Percentiles rank a stretch among this genome's conserved stretches.
Evolutionary conservation across 2,888 invertebrate species (phyloP).

Genomic region (Phyllotreta cruciferae): DNA sequence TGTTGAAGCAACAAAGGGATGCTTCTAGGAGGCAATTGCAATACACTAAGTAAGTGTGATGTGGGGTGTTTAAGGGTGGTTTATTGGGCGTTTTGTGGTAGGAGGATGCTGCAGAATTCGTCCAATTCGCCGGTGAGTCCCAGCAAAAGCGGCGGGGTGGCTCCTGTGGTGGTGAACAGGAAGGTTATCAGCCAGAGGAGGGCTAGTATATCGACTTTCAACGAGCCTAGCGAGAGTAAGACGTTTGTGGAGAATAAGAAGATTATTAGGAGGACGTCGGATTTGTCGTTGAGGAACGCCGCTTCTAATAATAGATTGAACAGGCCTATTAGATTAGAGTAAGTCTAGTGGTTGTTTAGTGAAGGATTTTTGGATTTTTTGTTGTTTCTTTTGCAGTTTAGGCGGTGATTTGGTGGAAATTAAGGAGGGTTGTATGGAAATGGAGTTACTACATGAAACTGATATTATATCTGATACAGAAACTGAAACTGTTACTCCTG

Average conservation of each 20-base stretch:
- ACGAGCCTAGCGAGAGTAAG: constrained; percentile 48
- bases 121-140: constrained; percentile 41
- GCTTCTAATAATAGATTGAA: constrained; percentile 51
- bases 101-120: constrained; percentile 53
- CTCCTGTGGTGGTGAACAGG: constrained; percentile 35
- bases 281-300: constrained; percentile 52
- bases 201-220: constrained; percentile 65
- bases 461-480: constrained; percentile 29
- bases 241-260: constrained; percentile 41
- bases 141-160: constrained; percentile 24
- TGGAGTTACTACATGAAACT: constrained; percentile 36
- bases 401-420: constrained; percentile 58
- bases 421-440: constrained; percentile 51
- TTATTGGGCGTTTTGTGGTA: constrained; percentile 41
- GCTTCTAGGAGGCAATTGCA: constrained; percentile 65
- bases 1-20: constrained; percentile 64
- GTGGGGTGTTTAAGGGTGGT: neutral
- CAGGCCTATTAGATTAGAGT: constrained; percentile 60
- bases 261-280: constrained; percentile 54
- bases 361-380: neutral
- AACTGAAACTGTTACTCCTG: constrained; percentile 28
- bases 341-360: constrained; percentile 40
- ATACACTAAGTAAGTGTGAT: constrained; percentile 62
- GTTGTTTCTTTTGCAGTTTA: constrained; percentile 46
- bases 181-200: constrained; percentile 60